Evolutionary conservation across 2,113 vertebrate genomes (phyloP).

Genomic region (Clarias magur): DNA sequence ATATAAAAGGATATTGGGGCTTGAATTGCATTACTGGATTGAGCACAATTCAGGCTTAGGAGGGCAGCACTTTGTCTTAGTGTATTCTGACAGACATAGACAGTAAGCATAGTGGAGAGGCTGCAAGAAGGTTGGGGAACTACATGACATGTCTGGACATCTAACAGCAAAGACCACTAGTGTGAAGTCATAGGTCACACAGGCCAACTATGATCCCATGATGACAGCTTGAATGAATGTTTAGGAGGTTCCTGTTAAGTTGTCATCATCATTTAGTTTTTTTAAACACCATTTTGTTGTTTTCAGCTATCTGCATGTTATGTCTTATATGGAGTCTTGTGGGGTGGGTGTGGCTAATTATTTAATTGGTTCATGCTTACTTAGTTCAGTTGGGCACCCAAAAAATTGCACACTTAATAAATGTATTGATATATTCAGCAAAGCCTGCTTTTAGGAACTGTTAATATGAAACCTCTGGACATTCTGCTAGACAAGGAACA

Average conservation of each 20-base stretch:
- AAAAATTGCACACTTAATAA: background rate
- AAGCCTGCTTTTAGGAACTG: background rate
- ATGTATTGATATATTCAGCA: no score
- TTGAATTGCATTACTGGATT: background rate
- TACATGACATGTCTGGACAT: no score
- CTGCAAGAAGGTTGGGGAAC: no score
- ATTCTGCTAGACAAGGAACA: constrained; percentile 31
- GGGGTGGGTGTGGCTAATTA: background rate
- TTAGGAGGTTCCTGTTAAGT: background rate
- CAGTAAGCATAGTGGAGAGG: no score
- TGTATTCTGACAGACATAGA: no score
- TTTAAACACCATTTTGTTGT: background rate
- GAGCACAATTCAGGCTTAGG: background rate
- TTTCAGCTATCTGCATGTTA: background rate
- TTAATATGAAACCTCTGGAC: background rate
- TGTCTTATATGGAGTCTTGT: background rate
- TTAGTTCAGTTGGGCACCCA: background rate
- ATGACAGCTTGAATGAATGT: background rate
- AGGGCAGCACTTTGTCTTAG: background rate
- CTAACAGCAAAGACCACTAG: no score
- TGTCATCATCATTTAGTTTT: background rate
- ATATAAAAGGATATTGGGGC: background rate
- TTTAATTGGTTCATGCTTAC: background rate
- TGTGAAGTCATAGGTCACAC: no score
- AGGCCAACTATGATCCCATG: no score